A percentile compares a stretch with the other conserved stretches of the same genome.
These are phyloP conservation scores for Apus apus DNA, from an alignment of 2,113 vertebrate genomes.

Conservation along the genomic window DNA sequence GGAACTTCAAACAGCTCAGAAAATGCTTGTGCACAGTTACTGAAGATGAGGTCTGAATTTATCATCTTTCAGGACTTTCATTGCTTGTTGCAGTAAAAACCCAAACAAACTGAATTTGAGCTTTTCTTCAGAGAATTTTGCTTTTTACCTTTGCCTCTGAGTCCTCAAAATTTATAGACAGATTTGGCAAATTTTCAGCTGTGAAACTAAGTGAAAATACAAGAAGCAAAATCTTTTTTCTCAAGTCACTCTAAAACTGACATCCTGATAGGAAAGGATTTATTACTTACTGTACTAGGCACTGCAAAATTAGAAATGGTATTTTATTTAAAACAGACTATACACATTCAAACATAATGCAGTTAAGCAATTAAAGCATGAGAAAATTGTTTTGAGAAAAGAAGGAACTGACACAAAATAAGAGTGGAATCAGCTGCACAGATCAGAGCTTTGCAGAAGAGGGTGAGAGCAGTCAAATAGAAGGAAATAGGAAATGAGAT, in stretches of 20 bases:
- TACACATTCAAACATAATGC: neutral
- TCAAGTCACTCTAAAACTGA: neutral
- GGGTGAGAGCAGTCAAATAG: neutral
- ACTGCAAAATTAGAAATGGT: neutral
- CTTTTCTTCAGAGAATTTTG: neutral
- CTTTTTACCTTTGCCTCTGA: neutral
- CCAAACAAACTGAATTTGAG: neutral
- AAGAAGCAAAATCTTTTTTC: neutral
- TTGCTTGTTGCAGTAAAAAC: neutral
- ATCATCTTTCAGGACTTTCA: neutral
- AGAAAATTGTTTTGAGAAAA: neutral
- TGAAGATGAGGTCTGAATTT: neutral
- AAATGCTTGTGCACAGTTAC: neutral
- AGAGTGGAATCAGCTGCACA: neutral
- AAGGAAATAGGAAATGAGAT: conserved; percentile 23
- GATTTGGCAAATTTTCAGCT: neutral
- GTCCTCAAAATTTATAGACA: neutral
- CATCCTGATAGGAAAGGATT: neutral
- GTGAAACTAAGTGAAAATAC: neutral
- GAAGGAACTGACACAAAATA: neutral
- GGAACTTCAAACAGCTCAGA: neutral
- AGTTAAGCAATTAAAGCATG: neutral
- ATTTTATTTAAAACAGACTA: neutral
- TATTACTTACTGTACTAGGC: neutral
- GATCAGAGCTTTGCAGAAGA: neutral